Percentiles rank a stretch among this genome's conserved stretches.
These are phyloP conservation scores for Pontoporia blainvillei DNA, from an alignment of 2,113 vertebrate genomes.

Conservation along the genomic window DNA sequence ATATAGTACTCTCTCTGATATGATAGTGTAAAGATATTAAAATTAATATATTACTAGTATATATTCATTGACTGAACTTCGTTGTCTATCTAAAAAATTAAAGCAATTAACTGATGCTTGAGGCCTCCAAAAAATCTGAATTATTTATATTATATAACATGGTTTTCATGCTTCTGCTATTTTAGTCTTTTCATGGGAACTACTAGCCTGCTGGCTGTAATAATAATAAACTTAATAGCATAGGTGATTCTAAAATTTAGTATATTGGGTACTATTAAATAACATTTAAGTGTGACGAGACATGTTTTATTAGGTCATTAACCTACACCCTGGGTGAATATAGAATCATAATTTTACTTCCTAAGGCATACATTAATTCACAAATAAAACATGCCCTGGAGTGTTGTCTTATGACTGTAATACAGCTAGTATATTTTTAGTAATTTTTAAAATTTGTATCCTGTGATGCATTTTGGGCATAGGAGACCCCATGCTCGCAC, in stretches of 20 bases:
- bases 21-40: neutral
- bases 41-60: neutral
- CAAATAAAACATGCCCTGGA: conserved; percentile 60
- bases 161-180: conserved; percentile 34
- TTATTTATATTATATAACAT: conserved; percentile 49
- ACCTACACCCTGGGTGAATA: conserved; percentile 37
- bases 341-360: conserved; percentile 53
- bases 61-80: conserved; percentile 2
- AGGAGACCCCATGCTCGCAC: neutral
- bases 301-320: conserved; percentile 59
- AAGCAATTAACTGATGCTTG: conserved; percentile 22
- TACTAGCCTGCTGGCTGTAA: conserved; percentile 32
- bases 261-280: conserved; percentile 6
- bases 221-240: conserved; percentile 30
- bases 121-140: conserved; percentile 29
- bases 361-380: conserved; percentile 60
- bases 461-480: neutral
- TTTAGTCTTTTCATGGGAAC: conserved; percentile 42
- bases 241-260: conserved; percentile 38
- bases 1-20: neutral
- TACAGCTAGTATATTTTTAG: conserved; percentile 35
- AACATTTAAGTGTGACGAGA: conserved; percentile 3
- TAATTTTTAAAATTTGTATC: conserved; percentile 22
- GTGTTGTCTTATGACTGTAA: conserved; percentile 23
- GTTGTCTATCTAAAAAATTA: conserved; percentile 37